Base-by-base conservation (phyloP, 2,113 vertebrate genomes). In the Limanda limanda region DNA sequence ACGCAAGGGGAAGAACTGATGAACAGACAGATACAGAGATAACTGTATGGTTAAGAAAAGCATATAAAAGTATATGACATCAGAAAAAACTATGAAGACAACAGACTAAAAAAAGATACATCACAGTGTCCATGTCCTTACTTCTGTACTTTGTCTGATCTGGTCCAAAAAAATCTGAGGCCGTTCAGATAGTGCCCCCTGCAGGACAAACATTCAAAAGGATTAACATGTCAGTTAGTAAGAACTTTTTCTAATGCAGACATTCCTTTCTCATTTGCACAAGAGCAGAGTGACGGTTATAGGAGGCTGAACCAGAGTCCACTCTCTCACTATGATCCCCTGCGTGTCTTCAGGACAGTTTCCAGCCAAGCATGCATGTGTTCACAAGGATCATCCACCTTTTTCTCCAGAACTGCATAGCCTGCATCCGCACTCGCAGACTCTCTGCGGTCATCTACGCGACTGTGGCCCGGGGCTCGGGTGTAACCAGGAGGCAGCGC, bases 341-440 rank as follows among this genome's bases (percentile, higher is more conserved):
- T 54, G 40, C 0, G n/a, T 31, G 1, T 12, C 10, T 9, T 0
- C 7, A 73, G 63, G 21, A 48, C 31, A 58, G 23, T 54, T 15
- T 54, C 14, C 11, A 73, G 51, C 21, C 23, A 9, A 45, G 15
- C 20, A 20, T 18, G 0, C 3, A 9, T 48, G 14, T 48, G 4
- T 17, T 1, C 5, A 5, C 17, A 40, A 37, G 18, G 5, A n/a
- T 47, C 12, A 62, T 25, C 3, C 14, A 96, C 96, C 95, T 97
- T 97, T 85, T 97, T 97, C 93, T 97, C 96, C 1, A 97, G 91
- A 66, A 97, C 96, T 77, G 96, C 96, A 9, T 97, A 97, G 74
- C 96, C 96, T 0, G 96, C 96, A 12, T 97, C 96, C 2, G 96
- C 96, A 0, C 96, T 97, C 21, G 96, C 96, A 0, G 96, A 97